phyloP scores from a whole-genome alignment of 2,113 vertebrate genomes.

The Albula glossodonta region DNA sequence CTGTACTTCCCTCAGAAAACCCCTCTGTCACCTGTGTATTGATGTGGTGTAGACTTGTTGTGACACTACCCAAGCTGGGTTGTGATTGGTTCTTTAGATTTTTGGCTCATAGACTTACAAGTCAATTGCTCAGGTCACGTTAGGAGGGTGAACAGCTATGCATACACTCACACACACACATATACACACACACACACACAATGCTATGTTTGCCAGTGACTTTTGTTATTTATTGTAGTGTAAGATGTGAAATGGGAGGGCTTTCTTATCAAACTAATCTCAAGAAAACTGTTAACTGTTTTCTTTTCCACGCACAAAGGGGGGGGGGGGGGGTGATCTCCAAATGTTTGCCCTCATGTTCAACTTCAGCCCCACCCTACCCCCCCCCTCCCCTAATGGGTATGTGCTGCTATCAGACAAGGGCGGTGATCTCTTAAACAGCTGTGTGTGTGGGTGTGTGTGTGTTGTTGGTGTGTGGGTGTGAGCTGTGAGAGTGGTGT shows the following conservation, averaged over 20 bases:
- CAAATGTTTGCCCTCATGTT: constrained; percentile 13
- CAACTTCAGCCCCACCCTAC: background rate
- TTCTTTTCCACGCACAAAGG: constrained; percentile 27
- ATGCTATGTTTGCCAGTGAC: background rate
- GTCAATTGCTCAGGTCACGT: background rate
- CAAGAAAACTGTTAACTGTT: constrained; percentile 27
- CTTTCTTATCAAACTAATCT: background rate
- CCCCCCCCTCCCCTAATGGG: background rate
- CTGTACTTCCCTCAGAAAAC: background rate
- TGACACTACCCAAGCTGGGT: background rate
- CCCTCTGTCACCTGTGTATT: too few relatives aligned
- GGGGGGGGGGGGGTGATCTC: background rate
- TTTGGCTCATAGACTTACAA: background rate
- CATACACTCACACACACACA: constrained; percentile 17
- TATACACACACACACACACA: too few relatives aligned
- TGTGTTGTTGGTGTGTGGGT: too few relatives aligned
- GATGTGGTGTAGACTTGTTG: background rate
- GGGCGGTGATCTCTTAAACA: constrained; percentile 26
- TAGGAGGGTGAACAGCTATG: background rate
- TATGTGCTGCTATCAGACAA: background rate
- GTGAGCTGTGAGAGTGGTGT: too few relatives aligned
- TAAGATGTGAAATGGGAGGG: background rate
- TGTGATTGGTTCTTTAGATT: background rate
- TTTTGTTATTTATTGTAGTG: background rate
- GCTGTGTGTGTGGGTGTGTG: too few relatives aligned